Conservation (phyloP, 2,113 vertebrate species). For the Arothron firmamentum region DNA sequence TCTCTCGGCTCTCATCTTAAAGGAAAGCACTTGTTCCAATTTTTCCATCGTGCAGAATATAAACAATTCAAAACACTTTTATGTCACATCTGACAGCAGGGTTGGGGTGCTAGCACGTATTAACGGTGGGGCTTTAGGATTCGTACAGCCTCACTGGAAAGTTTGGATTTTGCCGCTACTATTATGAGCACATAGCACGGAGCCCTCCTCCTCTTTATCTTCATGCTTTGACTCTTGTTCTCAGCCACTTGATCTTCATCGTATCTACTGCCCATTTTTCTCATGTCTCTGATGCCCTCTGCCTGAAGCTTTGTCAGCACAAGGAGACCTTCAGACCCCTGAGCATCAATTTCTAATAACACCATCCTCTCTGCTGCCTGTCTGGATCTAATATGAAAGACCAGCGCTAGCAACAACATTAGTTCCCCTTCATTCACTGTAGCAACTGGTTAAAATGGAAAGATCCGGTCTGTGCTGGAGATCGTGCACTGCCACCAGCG, state of each 20-base stretch:
- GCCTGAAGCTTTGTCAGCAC: slow-evolving; percentile 27
- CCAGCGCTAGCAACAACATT: slow-evolving; percentile 23
- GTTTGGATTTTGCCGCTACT: too few species aligned
- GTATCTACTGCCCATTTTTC: slow-evolving; percentile 11
- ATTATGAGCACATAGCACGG: too few species aligned
- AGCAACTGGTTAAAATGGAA: slow-evolving; percentile 33
- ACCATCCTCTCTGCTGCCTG: slow-evolving; percentile 12
- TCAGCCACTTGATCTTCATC: slow-evolving; percentile 23
- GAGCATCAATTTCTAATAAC: slow-evolving; percentile 51
- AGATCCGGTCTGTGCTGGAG: slow-evolving; percentile 22
- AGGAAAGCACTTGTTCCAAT: slow-evolving; percentile 35
- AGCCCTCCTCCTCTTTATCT: too few species aligned
- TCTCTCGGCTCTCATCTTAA: slow-evolving; percentile 39
- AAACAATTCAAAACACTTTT: slow-evolving; percentile 22
- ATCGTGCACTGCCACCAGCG: slow-evolving; percentile 28
- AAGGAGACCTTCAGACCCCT: slow-evolving; percentile 26
- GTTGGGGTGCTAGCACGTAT: too few species aligned
- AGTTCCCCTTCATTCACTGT: slow-evolving; percentile 28
- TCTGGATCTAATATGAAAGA: slow-evolving; percentile 36
- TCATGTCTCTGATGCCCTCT: slow-evolving; percentile 23
- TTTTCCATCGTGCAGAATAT: slow-evolving; percentile 26
- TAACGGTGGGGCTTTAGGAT: too few species aligned
- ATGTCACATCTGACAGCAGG: background rate
- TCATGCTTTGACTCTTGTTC: slow-evolving; percentile 2
- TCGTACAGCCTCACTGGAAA: too few species aligned